Conservation (phyloP, 2,113 vertebrate genomes). For the Lamprologus ornatipinnis region DNA sequence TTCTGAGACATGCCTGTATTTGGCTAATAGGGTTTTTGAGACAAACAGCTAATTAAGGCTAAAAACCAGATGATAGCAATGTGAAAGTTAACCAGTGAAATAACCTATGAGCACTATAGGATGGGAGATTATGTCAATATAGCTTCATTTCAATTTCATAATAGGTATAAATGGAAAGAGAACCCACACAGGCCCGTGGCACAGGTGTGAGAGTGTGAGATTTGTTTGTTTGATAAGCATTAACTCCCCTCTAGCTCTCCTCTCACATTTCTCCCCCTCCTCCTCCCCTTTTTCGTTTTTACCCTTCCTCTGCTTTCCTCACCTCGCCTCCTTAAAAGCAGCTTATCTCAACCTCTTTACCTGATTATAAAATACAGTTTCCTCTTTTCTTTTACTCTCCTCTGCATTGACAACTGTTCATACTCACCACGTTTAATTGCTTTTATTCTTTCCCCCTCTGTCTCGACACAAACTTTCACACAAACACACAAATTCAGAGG, state of each 20-base stretch:
- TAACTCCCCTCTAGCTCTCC: neutral
- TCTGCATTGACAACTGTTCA: neutral
- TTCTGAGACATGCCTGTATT: neutral
- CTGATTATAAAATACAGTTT: neutral
- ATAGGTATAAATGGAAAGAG: neutral
- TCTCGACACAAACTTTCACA: constrained; percentile 7
- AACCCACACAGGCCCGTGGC: neutral
- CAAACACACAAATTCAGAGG: constrained; percentile 16
- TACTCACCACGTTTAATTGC: neutral
- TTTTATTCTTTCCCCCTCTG: neutral
- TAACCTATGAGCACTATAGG: neutral
- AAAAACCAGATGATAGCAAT: neutral
- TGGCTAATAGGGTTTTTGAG: neutral
- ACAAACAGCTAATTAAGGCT: neutral
- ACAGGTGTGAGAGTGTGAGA: constrained; percentile 39
- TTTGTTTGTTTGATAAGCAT: constrained; percentile 49
- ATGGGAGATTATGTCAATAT: neutral
- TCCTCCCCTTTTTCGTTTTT: neutral
- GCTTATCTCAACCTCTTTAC: neutral
- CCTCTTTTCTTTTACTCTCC: neutral
- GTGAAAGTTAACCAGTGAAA: neutral
- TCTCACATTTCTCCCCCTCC: constrained; percentile 22
- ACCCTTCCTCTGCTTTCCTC: neutral
- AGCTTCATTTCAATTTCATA: neutral
- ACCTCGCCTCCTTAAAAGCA: neutral